A percentile compares a stretch with the other conserved stretches of the same genome.
These are phyloP conservation scores for Gortyna flavago DNA, from an alignment of 2,888 invertebrate species.

Conservation along the genomic window DNA sequence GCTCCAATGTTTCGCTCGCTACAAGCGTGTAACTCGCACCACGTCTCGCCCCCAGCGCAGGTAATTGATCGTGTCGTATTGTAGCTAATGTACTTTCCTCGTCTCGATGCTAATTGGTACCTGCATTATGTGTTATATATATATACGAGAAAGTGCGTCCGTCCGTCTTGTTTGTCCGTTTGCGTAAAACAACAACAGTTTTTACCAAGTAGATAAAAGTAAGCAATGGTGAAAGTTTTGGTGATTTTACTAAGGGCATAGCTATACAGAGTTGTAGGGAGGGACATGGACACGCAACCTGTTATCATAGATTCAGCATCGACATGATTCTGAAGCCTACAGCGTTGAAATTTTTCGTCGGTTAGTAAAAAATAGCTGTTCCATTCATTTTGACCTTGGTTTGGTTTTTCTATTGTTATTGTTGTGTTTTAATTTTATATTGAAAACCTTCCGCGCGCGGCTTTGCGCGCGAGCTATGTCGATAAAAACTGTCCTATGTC, in stretches of 20 bases:
- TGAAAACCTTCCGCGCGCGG: too few relatives aligned
- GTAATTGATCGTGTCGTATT: constrained; percentile 66
- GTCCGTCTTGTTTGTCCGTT: constrained; percentile 26
- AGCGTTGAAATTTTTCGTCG: too few relatives aligned
- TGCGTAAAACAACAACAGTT: constrained; percentile 45
- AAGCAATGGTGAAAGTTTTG: constrained; percentile 46
- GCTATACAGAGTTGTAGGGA: too few relatives aligned
- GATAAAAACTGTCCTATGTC: too few relatives aligned
- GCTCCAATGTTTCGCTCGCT: background rate
- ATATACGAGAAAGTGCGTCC: constrained; percentile 60
- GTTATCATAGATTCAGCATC: too few relatives aligned
- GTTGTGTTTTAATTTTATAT: too few relatives aligned
- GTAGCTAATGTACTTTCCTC: constrained; percentile 65
- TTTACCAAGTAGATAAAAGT: constrained; percentile 9
- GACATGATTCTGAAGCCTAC: too few relatives aligned
- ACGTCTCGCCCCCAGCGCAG: constrained; percentile 7
- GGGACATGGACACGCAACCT: too few relatives aligned
- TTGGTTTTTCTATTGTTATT: too few relatives aligned
- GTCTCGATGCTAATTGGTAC: constrained; percentile 63
- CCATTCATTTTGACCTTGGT: too few relatives aligned
- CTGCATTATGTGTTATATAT: constrained; percentile 45
- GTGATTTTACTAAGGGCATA: constrained; percentile 14
- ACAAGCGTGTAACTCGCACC: constrained; percentile 17
- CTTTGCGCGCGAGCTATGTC: too few relatives aligned
- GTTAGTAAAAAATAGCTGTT: too few relatives aligned